Percentiles rank a stretch among this genome's conserved stretches.
Evolutionary conservation across 2,888 invertebrate species (phyloP).

Genomic region (Crematogaster levior): DNA sequence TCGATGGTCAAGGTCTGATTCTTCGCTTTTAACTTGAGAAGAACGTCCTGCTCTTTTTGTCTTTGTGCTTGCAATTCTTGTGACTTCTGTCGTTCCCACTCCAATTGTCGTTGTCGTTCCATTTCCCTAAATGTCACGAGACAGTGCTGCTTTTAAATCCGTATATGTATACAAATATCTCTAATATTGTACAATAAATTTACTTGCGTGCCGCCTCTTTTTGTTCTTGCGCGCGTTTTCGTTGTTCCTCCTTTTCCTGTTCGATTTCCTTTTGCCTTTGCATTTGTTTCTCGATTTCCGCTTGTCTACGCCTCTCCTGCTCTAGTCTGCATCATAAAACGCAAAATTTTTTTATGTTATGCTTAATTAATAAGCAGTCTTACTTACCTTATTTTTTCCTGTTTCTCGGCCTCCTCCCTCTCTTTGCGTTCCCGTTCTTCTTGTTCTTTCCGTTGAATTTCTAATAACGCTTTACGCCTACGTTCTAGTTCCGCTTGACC

Average conservation of each 20-base stretch:
- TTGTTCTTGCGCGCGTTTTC: constrained; percentile 92
- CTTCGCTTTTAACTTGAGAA: constrained; percentile 94
- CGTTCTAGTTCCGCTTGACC: constrained; percentile 99
- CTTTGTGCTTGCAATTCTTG: constrained; percentile 95
- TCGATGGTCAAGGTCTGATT: constrained; percentile 94
- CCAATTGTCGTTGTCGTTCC: constrained; percentile 97
- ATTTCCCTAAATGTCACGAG: constrained; percentile 89
- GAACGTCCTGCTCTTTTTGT: constrained; percentile 94
- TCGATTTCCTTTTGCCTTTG: constrained; percentile 93
- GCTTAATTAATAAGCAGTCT: not conserved
- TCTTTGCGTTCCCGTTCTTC: constrained; percentile 98
- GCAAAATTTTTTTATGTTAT: not conserved
- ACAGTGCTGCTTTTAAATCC: constrained; percentile 31
- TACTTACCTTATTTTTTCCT: constrained; percentile 91
- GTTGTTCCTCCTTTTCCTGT: constrained; percentile 91
- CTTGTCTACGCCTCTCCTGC: constrained; percentile 92
- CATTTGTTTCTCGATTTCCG: constrained; percentile 94
- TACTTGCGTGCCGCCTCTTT: constrained; percentile 92
- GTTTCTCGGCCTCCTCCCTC: constrained; percentile 95
- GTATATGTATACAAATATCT: not conserved
- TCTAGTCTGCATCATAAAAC: constrained; percentile 85
- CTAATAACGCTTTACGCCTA: constrained; percentile 94
- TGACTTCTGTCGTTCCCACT: constrained; percentile 97
- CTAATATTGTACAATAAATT: constrained; percentile 66
- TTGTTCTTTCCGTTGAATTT: constrained; percentile 95